Conservation (phyloP, 2,888 invertebrate genomes). For the Eutolmus rufibarbis region DNA sequence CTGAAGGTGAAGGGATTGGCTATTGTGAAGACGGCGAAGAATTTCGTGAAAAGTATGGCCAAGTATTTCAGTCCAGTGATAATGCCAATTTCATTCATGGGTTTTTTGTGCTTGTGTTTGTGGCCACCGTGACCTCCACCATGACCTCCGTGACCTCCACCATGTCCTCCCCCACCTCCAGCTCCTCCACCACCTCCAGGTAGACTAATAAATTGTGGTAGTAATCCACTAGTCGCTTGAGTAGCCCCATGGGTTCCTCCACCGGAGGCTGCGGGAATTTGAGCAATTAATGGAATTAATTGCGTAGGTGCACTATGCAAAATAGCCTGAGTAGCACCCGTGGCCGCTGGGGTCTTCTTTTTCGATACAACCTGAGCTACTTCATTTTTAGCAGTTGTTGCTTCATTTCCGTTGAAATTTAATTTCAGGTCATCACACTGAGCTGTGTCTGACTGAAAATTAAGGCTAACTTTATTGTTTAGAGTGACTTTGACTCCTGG, state of each 20-base stretch:
- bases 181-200: neutral
- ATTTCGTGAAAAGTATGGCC: constrained; percentile 38
- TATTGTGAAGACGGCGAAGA: constrained; percentile 63
- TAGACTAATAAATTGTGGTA: neutral
- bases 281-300: neutral
- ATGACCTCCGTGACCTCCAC: neutral
- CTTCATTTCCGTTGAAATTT: constrained; percentile 22
- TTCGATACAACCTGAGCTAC: neutral
- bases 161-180: neutral
- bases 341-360: neutral
- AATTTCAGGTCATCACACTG: constrained; percentile 42
- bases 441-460: constrained; percentile 39
- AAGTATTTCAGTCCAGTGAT: constrained; percentile 6
- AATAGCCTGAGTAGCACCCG: neutral
- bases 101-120: constrained; percentile 30
- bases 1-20: constrained; percentile 69
- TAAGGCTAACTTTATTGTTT: constrained; percentile 43
- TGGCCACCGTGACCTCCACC: neutral
- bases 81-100: neutral
- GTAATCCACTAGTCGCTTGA: neutral
- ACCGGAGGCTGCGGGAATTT: neutral
- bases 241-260: neutral
- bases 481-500: constrained; percentile 43
- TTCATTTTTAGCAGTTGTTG: neutral
- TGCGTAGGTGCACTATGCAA: neutral